Conservation (phyloP, 2,113 vertebrate species). For the Pseudolaguvia tuberculata region DNA sequence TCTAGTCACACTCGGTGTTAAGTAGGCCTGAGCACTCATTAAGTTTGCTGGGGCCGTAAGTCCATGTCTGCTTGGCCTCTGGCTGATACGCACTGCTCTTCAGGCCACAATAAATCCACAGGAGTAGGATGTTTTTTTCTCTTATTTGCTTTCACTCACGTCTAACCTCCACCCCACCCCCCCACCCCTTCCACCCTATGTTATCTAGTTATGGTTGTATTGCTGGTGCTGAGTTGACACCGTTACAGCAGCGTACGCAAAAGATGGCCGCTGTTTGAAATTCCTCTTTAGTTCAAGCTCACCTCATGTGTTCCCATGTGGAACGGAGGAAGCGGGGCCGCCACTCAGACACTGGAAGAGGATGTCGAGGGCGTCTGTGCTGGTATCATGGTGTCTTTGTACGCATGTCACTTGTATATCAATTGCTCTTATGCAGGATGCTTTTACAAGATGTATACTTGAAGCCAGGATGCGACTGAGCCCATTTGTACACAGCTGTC, state of each 20-base stretch:
- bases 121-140: conserved; percentile 64
- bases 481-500: conserved; percentile 13
- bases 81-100: conserved; percentile 59
- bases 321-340: conserved; percentile 45
- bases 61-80: conserved; percentile 58
- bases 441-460: conserved; percentile 32
- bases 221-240: conserved; percentile 50
- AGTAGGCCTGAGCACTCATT: conserved; percentile 70
- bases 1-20: conserved; percentile 68
- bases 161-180: conserved; percentile 67
- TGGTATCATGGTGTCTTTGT: conserved; percentile 44
- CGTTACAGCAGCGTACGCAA: conserved; percentile 51
- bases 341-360: conserved; percentile 36
- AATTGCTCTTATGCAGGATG: conserved; percentile 37
- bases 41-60: conserved; percentile 65
- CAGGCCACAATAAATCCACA: conserved; percentile 62
- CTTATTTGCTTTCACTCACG: conserved; percentile 43
- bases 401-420: conserved; percentile 40
- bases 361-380: conserved; percentile 29
- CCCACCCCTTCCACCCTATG: conserved; percentile 15
- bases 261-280: conserved; percentile 60
- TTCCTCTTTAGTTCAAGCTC: conserved; percentile 54
- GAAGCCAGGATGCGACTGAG: conserved; percentile 12
- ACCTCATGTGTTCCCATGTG: conserved; percentile 57
- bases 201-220: conserved; percentile 62